Evolutionary conservation across 2,797 vertebrate species (phyloP).

Genomic region (Heterohyrax brucei): DNA sequence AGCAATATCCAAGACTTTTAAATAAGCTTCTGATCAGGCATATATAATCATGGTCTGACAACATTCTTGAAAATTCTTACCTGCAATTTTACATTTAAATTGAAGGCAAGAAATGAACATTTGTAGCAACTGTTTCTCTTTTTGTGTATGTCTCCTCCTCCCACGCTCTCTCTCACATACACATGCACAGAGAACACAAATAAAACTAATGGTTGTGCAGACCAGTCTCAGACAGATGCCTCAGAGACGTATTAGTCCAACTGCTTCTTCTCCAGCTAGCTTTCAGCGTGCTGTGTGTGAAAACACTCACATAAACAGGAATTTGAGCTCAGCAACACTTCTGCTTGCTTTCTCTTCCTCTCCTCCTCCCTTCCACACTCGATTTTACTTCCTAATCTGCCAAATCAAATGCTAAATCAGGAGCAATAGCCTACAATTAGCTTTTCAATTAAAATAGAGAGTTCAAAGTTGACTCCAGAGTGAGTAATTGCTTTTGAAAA

Average conservation of each 20-base stretch:
- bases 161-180: background rate
- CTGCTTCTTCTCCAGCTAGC: background rate
- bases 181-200: background rate
- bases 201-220: conserved; percentile 21
- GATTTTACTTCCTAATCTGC: conserved; percentile 74
- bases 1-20: background rate
- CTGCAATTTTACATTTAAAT: conserved; percentile 47
- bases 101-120: background rate
- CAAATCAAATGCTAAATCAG: conserved; percentile 78
- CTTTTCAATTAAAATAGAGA: conserved; percentile 82
- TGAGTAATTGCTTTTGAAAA: conserved; percentile 86
- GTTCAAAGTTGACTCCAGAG: conserved; percentile 83
- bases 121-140: background rate
- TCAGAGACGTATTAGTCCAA: background rate
- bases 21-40: background rate
- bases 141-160: background rate
- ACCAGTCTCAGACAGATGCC: background rate
- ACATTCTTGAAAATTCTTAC: background rate
- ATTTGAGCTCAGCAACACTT: conserved; percentile 18
- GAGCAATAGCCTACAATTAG: conserved; percentile 82
- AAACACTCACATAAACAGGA: conserved; percentile 32
- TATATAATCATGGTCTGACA: background rate
- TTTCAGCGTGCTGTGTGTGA: background rate
- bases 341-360: conserved; percentile 56
- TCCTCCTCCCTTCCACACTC: background rate